A percentile compares a stretch with the other conserved stretches of the same genome.
phyloP scores from a whole-genome alignment of 1,140 invertebrate genomes.

The Calliphora vicina region DNA sequence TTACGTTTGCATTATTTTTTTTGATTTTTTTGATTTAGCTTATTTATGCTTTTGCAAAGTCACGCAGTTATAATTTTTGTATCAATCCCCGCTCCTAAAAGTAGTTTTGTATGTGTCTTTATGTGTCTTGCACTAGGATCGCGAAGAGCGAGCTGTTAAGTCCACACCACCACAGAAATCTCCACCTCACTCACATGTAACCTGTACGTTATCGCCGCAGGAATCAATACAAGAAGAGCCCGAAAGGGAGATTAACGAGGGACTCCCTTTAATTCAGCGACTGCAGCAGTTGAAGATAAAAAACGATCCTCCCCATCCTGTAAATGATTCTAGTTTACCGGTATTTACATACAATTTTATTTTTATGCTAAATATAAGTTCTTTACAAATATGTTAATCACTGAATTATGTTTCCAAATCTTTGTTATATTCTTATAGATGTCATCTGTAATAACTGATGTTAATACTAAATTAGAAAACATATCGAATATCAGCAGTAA shows the following conservation, averaged over 20 bases:
- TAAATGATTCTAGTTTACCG: constrained; percentile 36
- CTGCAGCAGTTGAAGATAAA: constrained; percentile 81
- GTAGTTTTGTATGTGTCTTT: constrained; percentile 55
- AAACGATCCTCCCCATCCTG: constrained; percentile 71
- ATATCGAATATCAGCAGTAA: constrained; percentile 25
- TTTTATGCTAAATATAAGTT: neutral
- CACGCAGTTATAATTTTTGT: constrained; percentile 38
- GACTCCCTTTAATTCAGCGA: constrained; percentile 80
- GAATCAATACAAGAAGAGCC: constrained; percentile 63
- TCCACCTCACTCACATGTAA: constrained; percentile 63
- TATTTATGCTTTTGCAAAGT: neutral
- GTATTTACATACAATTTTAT: neutral
- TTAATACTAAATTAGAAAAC: constrained; percentile 22
- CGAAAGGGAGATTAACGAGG: constrained; percentile 73
- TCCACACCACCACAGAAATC: constrained; percentile 64
- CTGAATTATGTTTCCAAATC: neutral
- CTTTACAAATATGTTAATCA: neutral
- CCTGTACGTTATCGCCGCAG: constrained; percentile 59
- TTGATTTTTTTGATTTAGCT: neutral
- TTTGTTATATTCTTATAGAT: constrained; percentile 1
- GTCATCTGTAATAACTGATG: neutral
- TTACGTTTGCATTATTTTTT: neutral
- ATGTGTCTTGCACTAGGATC: constrained; percentile 65
- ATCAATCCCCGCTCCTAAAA: constrained; percentile 60
- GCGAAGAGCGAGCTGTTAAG: constrained; percentile 69